Evolutionary conservation across 2,113 vertebrate genomes (phyloP).

Genomic region (Rhinichthys klamathensis): DNA sequence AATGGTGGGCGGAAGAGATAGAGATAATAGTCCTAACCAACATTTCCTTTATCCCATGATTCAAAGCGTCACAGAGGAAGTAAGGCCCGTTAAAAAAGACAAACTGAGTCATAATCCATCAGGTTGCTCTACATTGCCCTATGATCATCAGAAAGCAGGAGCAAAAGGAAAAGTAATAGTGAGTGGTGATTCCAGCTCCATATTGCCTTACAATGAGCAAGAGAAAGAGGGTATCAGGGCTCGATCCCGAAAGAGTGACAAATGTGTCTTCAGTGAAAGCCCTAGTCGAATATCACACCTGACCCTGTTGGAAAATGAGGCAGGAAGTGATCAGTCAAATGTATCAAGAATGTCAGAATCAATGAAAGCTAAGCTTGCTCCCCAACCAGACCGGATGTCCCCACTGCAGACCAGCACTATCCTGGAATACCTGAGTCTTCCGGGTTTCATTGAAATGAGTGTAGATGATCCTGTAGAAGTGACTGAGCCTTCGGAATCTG

Average conservation of each 20-base stretch:
- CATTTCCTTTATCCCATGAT: constrained; percentile 39
- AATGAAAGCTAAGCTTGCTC: constrained; percentile 64
- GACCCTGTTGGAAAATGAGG: constrained; percentile 73
- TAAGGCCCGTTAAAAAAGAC: constrained; percentile 18
- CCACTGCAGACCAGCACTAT: constrained; percentile 78
- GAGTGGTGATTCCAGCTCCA: constrained; percentile 45
- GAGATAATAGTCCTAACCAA: constrained; percentile 49
- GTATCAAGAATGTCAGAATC: constrained; percentile 71
- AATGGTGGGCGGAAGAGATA: constrained; percentile 47
- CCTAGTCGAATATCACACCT: constrained; percentile 70
- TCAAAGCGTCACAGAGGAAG: constrained; percentile 44
- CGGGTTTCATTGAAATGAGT: constrained; percentile 83
- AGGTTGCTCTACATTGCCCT: constrained; percentile 65
- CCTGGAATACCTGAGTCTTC: constrained; percentile 80
- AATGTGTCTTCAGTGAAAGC: constrained; percentile 70
- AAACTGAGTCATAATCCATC: constrained; percentile 60
- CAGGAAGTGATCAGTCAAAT: constrained; percentile 72
- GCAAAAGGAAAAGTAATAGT: constrained; percentile 60
- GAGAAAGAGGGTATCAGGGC: constrained; percentile 73
- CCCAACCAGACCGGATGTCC: constrained; percentile 67
- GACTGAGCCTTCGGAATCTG: constrained; percentile 51
- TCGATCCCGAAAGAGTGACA: constrained; percentile 76
- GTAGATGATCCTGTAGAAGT: constrained; percentile 77
- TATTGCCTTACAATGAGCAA: constrained; percentile 61
- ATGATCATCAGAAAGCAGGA: constrained; percentile 61